Percentiles rank a stretch among this genome's conserved stretches.
Conservation (phyloP, 2,113 vertebrate genomes). For the Odocoileus virginianus region DNA sequence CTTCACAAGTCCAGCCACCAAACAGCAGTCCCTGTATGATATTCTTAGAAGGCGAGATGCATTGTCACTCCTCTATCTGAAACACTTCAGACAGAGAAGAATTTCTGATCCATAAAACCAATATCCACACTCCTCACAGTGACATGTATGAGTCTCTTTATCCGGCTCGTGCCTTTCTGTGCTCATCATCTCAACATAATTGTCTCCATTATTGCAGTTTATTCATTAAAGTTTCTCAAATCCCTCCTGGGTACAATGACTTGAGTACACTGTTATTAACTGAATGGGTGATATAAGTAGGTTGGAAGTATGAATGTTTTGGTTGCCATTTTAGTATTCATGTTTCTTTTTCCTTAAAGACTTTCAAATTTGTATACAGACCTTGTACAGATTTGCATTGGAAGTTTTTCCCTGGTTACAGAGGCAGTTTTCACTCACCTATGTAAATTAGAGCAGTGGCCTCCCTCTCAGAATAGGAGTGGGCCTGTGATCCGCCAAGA, state of each 20-base stretch:
- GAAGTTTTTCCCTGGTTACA: not conserved
- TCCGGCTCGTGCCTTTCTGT: not conserved
- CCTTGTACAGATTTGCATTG: not conserved
- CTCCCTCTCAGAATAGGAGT: not conserved
- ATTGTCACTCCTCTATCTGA: not conserved
- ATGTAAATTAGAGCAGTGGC: not conserved
- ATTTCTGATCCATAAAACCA: not conserved
- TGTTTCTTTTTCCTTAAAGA: not conserved
- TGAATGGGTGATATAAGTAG: not conserved
- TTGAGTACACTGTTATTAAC: not conserved
- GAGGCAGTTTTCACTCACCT: not conserved
- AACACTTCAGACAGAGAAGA: not conserved
- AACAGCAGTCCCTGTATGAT: not conserved
- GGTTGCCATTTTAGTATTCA: not conserved
- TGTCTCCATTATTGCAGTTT: not conserved
- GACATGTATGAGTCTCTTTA: not conserved
- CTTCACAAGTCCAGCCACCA: not conserved
- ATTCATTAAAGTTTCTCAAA: not conserved
- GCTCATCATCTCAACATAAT: not conserved
- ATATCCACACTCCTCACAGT: not conserved
- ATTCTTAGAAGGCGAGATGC: not conserved
- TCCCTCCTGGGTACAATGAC: not conserved
- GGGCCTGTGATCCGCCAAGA: not conserved
- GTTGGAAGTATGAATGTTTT: not conserved
- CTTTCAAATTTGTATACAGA: not conserved